These are phyloP conservation scores for Achroia grisella DNA, from an alignment of 1,140 invertebrate species.

Conservation along the genomic window DNA sequence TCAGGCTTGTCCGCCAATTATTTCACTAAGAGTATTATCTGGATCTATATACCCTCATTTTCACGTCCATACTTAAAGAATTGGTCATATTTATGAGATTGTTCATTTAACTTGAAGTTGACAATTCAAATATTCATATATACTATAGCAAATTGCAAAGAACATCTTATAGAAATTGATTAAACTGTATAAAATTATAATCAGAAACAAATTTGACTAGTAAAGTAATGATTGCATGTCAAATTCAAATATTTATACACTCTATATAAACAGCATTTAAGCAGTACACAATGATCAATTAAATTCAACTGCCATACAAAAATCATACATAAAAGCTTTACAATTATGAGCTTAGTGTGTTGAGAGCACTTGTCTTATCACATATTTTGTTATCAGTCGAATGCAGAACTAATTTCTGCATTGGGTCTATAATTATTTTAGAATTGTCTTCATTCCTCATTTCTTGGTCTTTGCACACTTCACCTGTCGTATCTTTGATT, in stretches of 20 bases:
- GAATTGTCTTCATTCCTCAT: slow-evolving; percentile 45
- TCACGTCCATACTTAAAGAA: too few relatives aligned
- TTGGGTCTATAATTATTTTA: slow-evolving; percentile 68
- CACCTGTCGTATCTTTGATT: slow-evolving; percentile 11
- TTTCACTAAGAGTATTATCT: too few relatives aligned
- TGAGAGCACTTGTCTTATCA: slow-evolving; percentile 67
- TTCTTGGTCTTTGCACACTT: slow-evolving; percentile 29
- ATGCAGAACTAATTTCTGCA: slow-evolving; percentile 68
- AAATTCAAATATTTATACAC: slow-evolving; percentile 10
- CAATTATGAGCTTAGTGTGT: slow-evolving; percentile 60
- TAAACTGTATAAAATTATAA: slow-evolving; percentile 5
- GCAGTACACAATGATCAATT: slow-evolving; percentile 26
- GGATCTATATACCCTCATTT: too few relatives aligned
- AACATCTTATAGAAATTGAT: background rate
- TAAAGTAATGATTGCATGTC: slow-evolving; percentile 7
- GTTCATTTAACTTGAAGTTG: too few relatives aligned
- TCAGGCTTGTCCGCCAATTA: too few relatives aligned
- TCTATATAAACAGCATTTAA: slow-evolving; percentile 29
- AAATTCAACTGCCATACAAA: slow-evolving; percentile 44
- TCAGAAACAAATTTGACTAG: slow-evolving; percentile 12
- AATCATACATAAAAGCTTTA: slow-evolving; percentile 47
- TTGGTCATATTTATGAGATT: too few relatives aligned
- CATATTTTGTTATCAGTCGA: slow-evolving; percentile 70
- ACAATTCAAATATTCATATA: too few relatives aligned
- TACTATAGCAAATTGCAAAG: too few relatives aligned